These are phyloP conservation scores for Trichomalopsis sarcophagae DNA, from an alignment of 1,140 invertebrate genomes.

Conservation along the genomic window DNA sequence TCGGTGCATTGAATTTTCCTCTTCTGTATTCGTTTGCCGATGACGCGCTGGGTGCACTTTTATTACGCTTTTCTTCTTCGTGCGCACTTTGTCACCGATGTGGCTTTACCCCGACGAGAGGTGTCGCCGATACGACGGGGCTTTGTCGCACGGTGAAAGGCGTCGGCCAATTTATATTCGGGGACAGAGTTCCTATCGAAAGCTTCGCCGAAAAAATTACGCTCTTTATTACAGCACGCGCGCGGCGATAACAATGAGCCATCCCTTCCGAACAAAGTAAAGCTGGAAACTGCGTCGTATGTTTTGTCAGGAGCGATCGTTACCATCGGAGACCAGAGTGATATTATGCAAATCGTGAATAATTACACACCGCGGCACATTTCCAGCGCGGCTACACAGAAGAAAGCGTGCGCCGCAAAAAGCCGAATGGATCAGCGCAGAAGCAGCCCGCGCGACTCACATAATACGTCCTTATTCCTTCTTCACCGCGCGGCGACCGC, in stretches of 20 bases:
- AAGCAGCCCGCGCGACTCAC: not conserved
- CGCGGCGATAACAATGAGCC: too few species aligned
- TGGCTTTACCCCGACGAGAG: not conserved
- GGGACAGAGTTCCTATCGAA: too few species aligned
- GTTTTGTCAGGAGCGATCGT: not conserved
- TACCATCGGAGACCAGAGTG: not conserved
- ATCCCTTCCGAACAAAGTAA: too few species aligned
- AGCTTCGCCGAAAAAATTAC: too few species aligned
- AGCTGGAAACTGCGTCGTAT: too few species aligned
- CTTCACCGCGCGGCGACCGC: not conserved
- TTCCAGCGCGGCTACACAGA: not conserved
- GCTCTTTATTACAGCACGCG: too few species aligned
- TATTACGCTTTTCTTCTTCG: not conserved
- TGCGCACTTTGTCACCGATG: not conserved
- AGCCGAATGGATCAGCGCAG: constrained; percentile 11
- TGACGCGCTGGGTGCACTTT: too few species aligned
- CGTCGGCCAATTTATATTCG: not conserved
- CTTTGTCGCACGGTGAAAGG: not conserved
- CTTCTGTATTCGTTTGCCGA: not conserved
- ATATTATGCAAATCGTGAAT: not conserved
- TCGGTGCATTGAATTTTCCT: not conserved
- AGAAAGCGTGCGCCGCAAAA: not conserved
- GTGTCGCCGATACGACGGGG: not conserved
- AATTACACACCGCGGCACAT: not conserved
- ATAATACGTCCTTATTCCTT: not conserved